phyloP scores from a whole-genome alignment of 2,113 vertebrate species.

The Chaenogobius annularis region DNA sequence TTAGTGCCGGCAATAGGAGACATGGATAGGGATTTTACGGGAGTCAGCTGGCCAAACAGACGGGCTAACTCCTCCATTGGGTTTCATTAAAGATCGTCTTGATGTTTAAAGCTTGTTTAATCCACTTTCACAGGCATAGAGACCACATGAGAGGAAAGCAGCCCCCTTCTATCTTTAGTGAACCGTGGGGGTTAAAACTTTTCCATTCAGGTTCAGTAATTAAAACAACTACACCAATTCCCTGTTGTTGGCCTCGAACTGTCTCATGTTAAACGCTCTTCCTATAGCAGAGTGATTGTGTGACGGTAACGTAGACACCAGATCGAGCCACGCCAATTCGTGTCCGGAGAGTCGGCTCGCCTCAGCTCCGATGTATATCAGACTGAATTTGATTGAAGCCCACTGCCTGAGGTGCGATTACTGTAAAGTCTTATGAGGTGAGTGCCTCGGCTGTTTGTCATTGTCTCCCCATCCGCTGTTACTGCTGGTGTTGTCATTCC shows the following conservation, averaged over 20 bases:
- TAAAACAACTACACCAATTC: constrained; percentile 51
- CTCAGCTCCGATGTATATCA: not conserved
- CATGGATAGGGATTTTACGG: constrained; percentile 62
- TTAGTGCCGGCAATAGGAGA: constrained; percentile 60
- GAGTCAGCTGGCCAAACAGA: constrained; percentile 77
- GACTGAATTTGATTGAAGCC: constrained; percentile 16
- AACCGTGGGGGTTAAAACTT: constrained; percentile 33
- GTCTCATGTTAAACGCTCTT: constrained; percentile 13
- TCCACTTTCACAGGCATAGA: constrained; percentile 71
- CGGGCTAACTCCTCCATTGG: constrained; percentile 67
- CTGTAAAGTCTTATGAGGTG: constrained; percentile 51
- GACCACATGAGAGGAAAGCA: constrained; percentile 54
- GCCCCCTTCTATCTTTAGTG: constrained; percentile 65
- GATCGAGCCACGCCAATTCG: constrained; percentile 37
- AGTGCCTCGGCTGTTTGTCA: constrained; percentile 45
- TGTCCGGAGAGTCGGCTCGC: constrained; percentile 21
- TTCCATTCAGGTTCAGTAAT: constrained; percentile 52
- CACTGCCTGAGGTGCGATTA: constrained; percentile 51
- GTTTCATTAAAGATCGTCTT: constrained; percentile 73
- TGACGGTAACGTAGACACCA: constrained; percentile 10
- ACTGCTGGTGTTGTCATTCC: constrained; percentile 45
- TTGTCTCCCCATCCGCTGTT: constrained; percentile 36
- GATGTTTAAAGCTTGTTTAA: constrained; percentile 72
- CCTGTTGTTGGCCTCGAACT: constrained; percentile 27
- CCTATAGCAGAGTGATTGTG: not conserved